phyloP scores from a whole-genome alignment of 2,888 invertebrate species.

The Monochamus alternatus region DNA sequence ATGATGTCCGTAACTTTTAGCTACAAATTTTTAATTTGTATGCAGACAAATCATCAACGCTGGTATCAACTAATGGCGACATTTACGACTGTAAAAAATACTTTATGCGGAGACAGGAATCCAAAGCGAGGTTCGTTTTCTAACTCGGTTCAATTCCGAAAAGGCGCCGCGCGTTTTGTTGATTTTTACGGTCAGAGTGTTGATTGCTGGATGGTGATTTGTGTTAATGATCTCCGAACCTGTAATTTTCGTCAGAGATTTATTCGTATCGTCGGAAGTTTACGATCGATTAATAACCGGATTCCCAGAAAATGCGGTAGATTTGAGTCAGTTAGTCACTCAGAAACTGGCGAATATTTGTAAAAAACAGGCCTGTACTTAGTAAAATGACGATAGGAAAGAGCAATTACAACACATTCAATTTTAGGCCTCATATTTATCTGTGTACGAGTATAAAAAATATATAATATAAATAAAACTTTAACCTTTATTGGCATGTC shows the following conservation, averaged over 20 bases:
- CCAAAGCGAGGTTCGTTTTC: constrained; percentile 9
- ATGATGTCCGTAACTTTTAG: constrained; percentile 21
- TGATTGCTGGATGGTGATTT: constrained; percentile 46
- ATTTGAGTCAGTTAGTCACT: too few species aligned
- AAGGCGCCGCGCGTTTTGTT: constrained; percentile 50
- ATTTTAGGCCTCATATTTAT: too few species aligned
- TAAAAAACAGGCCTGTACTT: too few species aligned
- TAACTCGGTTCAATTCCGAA: constrained; percentile 34
- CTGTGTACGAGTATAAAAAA: too few species aligned
- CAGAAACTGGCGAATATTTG: too few species aligned
- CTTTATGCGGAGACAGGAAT: constrained; percentile 18
- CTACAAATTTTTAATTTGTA: constrained; percentile 30
- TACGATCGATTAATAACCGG: constrained; percentile 10
- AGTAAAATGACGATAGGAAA: too few species aligned
- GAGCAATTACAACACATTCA: too few species aligned
- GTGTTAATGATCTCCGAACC: constrained; percentile 28
- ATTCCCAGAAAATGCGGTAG: constrained; percentile 14
- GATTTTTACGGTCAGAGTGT: constrained; percentile 48
- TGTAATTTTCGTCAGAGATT: constrained; percentile 33
- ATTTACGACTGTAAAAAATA: constrained; percentile 24
- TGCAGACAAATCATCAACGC: constrained; percentile 16
- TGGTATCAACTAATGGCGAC: constrained; percentile 9
- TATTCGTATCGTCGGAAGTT: constrained; percentile 17
- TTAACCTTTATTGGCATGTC: too few species aligned
- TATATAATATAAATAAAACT: too few species aligned